A percentile compares a stretch with the other conserved stretches of the same genome.
Conservation (phyloP, 1,140 invertebrate genomes). For the Apocrypta bakeri region DNA sequence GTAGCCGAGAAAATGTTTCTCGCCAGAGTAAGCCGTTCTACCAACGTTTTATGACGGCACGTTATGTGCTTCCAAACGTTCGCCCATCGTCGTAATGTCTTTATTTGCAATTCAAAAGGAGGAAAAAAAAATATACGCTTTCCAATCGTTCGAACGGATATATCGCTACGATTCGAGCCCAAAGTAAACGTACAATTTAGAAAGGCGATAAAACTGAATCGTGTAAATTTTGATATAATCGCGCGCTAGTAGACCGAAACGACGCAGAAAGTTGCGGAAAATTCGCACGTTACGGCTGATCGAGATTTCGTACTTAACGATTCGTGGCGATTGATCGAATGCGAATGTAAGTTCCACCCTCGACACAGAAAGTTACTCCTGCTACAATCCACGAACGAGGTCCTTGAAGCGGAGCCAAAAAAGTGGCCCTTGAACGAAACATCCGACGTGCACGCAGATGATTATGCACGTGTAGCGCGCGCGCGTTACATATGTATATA, state of each 20-base stretch:
- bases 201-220: background rate
- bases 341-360: no score
- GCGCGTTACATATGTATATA: slow-evolving; percentile 48
- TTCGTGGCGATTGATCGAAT: no score
- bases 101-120: slow-evolving; percentile 4
- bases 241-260: no score
- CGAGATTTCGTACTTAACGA: no score
- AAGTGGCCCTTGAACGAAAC: background rate
- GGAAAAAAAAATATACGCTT: no score
- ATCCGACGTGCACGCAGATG: background rate
- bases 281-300: no score
- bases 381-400: no score
- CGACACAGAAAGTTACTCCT: no score
- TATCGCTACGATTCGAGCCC: no score
- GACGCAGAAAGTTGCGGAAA: no score
- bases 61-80: background rate
- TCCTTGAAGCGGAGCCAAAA: background rate
- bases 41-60: background rate
- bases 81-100: background rate
- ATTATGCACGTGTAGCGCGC: background rate
- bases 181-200: slow-evolving; percentile 10
- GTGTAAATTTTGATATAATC: background rate
- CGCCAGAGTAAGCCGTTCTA: no score
- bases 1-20: background rate
- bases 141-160: no score